phyloP scores from a whole-genome alignment of 2,113 vertebrate genomes.

The Alligator mississippiensis region DNA sequence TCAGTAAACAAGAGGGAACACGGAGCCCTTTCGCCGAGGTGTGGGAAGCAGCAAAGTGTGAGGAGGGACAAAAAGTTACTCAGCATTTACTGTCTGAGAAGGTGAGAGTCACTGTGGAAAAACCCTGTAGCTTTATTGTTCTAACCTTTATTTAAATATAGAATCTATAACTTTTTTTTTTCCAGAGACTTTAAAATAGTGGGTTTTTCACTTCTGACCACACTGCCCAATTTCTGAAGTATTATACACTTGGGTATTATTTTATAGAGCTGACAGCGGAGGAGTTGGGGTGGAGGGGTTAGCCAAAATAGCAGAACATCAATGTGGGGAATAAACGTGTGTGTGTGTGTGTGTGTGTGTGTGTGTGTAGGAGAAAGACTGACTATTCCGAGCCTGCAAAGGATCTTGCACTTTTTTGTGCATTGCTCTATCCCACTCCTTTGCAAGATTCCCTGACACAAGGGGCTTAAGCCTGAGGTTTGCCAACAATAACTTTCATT shows the following conservation, averaged over 20 bases:
- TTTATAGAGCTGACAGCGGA: slow-evolving; percentile 50
- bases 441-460: fast-evolving
- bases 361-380: background rate
- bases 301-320: slow-evolving; percentile 2
- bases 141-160: slow-evolving; percentile 78
- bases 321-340: slow-evolving; percentile 5
- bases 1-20: slow-evolving; percentile 65
- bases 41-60: background rate
- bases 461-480: background rate
- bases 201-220: slow-evolving; percentile 20
- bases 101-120: slow-evolving; percentile 78
- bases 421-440: background rate
- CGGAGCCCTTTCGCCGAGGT: background rate
- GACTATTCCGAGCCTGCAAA: background rate
- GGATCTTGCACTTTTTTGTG: slow-evolving; percentile 19
- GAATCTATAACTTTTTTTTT: slow-evolving; percentile 72
- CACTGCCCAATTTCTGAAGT: slow-evolving; percentile 60
- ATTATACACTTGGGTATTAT: slow-evolving; percentile 63
- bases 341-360: background rate
- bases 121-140: slow-evolving; percentile 76
- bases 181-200: slow-evolving; percentile 70
- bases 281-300: background rate
- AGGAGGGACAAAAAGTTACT: slow-evolving; percentile 65
- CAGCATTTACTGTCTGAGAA: slow-evolving; percentile 69
- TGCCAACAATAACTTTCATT: slow-evolving; percentile 20